Conservation (phyloP, 2,797 vertebrate genomes). For the Okamejei kenojei region DNA sequence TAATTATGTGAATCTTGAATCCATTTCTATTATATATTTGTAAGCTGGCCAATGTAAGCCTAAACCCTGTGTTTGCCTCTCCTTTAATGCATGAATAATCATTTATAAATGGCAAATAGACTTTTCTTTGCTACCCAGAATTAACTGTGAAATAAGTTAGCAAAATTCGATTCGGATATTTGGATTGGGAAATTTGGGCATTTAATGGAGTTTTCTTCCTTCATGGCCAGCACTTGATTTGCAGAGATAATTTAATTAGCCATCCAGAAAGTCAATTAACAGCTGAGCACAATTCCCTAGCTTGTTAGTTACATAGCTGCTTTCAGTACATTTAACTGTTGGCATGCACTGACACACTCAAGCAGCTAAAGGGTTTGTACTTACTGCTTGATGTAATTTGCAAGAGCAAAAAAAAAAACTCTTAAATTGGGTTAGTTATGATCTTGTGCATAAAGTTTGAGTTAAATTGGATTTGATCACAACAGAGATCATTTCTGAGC, state of each 20-base stretch:
- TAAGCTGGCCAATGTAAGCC: background rate
- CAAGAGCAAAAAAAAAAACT: too few relatives aligned
- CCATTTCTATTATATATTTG: background rate
- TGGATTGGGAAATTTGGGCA: background rate
- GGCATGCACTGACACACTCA: background rate
- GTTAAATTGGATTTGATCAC: too few relatives aligned
- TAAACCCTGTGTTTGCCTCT: background rate
- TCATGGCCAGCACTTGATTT: background rate
- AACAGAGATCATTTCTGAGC: too few relatives aligned
- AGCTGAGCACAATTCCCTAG: background rate
- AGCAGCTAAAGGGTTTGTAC: background rate
- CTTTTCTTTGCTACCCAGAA: background rate
- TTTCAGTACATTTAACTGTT: constrained; percentile 10
- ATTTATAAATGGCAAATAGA: background rate
- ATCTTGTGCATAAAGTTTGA: too few relatives aligned
- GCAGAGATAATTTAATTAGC: constrained; percentile 4
- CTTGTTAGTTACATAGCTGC: background rate
- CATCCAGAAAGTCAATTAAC: constrained; percentile 22
- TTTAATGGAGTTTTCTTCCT: constrained; percentile 26
- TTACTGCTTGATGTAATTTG: background rate
- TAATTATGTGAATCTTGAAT: background rate
- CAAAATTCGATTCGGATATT: background rate
- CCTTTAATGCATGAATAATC: background rate
- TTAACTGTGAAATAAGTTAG: background rate
- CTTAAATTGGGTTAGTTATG: too few relatives aligned